Evolutionary conservation across 2,797 vertebrate species (phyloP).

Genomic region (Hippopotamyrus pictus): DNA sequence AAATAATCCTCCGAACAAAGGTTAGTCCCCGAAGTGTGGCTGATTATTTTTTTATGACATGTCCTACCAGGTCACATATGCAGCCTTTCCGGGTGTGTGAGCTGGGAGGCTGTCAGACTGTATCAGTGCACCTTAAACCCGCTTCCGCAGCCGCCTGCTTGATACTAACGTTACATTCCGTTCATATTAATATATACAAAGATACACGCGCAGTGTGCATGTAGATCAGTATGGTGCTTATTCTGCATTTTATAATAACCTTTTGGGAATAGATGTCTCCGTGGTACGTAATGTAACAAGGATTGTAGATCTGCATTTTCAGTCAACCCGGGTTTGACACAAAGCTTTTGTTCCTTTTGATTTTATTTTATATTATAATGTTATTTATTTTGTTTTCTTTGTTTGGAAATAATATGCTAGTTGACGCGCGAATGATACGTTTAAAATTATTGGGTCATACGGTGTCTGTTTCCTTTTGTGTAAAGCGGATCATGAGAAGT

Average conservation of each 20-base stretch:
- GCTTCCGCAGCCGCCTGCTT: neutral
- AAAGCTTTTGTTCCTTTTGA: neutral
- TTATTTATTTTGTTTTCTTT: neutral
- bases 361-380: neutral
- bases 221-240: neutral
- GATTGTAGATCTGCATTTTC: neutral
- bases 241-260: neutral
- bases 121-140: neutral
- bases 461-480: neutral
- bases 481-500: neutral
- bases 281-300: neutral
- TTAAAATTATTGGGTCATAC: neutral
- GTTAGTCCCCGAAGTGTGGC: neutral
- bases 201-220: neutral
- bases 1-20: neutral
- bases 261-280: neutral
- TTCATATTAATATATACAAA: neutral
- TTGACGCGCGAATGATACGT: neutral
- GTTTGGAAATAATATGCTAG: neutral
- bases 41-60: neutral
- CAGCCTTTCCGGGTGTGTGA: conserved; percentile 8
- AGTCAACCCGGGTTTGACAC: neutral
- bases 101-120: neutral
- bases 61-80: conserved; percentile 1
- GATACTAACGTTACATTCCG: neutral